Evolutionary conservation across 2,113 vertebrate species (phyloP).

Genomic region (Xiphophorus couchianus): DNA sequence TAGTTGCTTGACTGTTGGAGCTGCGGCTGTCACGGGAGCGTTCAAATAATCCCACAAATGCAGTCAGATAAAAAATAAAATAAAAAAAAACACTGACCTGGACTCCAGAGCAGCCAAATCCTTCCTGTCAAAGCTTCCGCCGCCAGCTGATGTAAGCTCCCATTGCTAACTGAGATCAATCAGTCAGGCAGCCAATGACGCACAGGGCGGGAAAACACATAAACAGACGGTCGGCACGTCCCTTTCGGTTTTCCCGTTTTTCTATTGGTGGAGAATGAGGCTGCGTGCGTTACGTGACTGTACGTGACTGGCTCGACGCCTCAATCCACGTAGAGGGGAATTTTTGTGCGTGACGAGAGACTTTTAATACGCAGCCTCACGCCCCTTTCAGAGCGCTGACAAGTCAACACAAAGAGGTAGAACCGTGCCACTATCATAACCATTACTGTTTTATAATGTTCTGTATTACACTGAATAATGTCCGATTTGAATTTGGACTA

Average conservation of each 20-base stretch:
- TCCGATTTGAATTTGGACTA: background rate
- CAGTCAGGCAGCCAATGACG: conserved; percentile 43
- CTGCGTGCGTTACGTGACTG: background rate
- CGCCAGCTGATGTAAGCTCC: conserved; percentile 52
- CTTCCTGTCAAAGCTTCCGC: conserved; percentile 49
- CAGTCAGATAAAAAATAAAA: background rate
- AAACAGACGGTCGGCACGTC: conserved; percentile 36
- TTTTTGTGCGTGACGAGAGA: conserved; percentile 21
- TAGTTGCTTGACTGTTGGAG: background rate
- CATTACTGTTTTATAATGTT: background rate
- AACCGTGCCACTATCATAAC: background rate
- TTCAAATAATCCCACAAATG: background rate
- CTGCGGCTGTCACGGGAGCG: accelerated
- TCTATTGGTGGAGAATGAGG: conserved; percentile 39
- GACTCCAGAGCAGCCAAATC: conserved; percentile 35
- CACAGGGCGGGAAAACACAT: conserved; percentile 52
- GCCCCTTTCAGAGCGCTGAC: background rate
- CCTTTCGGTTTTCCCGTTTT: background rate
- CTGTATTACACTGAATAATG: background rate
- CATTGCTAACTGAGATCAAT: conserved; percentile 42
- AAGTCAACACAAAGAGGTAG: background rate
- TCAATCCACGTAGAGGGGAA: conserved; percentile 31
- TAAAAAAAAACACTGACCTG: conserved; percentile 43
- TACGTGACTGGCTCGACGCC: conserved; percentile 2
- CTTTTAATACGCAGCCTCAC: background rate